These are phyloP conservation scores for Eupithecia inturbata DNA, from an alignment of 2,888 invertebrate genomes.

Conservation along the genomic window DNA sequence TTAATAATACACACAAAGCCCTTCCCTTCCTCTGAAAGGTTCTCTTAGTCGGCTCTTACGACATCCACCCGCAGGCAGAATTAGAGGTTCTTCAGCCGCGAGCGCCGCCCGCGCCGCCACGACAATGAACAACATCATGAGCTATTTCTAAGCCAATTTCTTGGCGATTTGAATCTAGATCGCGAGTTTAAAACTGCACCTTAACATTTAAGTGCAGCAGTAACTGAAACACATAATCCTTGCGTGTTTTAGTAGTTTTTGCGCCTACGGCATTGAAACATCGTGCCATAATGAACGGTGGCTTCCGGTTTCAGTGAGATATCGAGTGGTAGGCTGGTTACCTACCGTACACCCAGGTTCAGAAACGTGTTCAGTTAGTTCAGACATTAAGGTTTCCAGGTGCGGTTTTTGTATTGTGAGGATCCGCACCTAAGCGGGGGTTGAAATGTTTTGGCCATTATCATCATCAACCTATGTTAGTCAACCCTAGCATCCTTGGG, in stretches of 20 bases:
- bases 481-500: too few species aligned
- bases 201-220: slow-evolving; percentile 36
- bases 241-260: slow-evolving; percentile 26
- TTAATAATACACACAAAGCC: too few species aligned
- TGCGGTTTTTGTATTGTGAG: neutral
- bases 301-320: slow-evolving; percentile 1
- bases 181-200: neutral
- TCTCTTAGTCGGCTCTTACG: too few species aligned
- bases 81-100: neutral
- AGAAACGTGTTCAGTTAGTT: neutral
- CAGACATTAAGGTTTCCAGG: neutral
- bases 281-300: slow-evolving; percentile 19
- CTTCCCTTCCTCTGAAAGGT: too few species aligned
- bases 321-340: neutral
- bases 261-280: slow-evolving; percentile 21
- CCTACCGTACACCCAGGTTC: too few species aligned
- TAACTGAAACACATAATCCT: slow-evolving; percentile 48
- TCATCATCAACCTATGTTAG: too few species aligned
- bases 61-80: neutral
- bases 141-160: neutral
- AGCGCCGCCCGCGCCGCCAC: neutral
- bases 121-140: neutral
- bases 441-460: too few species aligned
- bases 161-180: neutral
- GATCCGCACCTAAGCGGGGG: neutral